These are phyloP conservation scores for Drosophila aldrichi DNA, from an alignment of 2,888 invertebrate species.

Conservation along the genomic window DNA sequence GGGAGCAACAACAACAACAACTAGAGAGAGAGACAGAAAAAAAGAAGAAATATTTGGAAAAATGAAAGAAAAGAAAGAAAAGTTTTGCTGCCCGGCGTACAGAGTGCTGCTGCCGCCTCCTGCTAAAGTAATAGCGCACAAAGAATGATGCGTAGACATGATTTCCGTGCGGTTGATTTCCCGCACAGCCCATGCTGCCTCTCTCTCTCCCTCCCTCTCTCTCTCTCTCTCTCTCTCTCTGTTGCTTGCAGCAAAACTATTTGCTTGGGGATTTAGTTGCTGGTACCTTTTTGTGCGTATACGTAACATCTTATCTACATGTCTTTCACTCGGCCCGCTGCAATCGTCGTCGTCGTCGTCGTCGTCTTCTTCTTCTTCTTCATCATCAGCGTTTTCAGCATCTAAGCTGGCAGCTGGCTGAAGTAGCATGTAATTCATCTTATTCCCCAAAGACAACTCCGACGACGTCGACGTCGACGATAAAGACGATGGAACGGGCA, in stretches of 20 bases:
- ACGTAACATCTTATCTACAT: constrained; percentile 69
- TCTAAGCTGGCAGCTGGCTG: constrained; percentile 65
- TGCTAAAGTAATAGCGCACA: constrained; percentile 73
- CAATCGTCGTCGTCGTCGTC: constrained; percentile 20
- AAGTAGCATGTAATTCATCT: constrained; percentile 82
- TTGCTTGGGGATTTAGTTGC: constrained; percentile 79
- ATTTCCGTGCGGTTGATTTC: constrained; percentile 82
- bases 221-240: not conserved
- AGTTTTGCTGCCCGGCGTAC: constrained; percentile 10
- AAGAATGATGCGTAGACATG: constrained; percentile 83
- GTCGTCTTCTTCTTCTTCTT: not conserved
- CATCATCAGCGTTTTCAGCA: constrained; percentile 1
- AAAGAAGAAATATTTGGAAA: constrained; percentile 11
- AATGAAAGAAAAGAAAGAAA: constrained; percentile 26
- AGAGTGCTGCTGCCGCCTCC: constrained; percentile 4
- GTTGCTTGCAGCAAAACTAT: constrained; percentile 66
- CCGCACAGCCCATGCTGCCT: constrained; percentile 15
- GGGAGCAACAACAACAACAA: not conserved
- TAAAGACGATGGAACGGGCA: constrained; percentile 23
- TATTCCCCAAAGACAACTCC: constrained; percentile 77
- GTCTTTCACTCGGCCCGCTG: constrained; percentile 51
- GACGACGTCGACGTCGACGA: constrained; percentile 36
- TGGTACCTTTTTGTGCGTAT: constrained; percentile 73
- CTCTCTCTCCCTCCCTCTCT: not conserved
- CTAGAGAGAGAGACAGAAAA: not conserved